Conservation (phyloP, 2,888 invertebrate genomes). For the Sarcophaga carnaria region DNA sequence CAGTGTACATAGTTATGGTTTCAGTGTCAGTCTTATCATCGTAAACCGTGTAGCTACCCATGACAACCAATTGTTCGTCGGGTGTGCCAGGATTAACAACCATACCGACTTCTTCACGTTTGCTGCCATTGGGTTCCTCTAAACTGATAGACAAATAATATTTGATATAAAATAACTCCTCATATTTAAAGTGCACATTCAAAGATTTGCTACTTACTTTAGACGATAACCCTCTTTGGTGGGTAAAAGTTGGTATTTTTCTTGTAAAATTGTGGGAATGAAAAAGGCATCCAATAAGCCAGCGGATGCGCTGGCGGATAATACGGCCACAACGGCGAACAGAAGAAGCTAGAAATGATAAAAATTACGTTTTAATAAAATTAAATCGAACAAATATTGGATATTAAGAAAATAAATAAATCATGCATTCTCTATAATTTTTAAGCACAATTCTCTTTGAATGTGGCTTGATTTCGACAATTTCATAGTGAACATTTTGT, state of each 20-base stretch:
- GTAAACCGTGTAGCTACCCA: slow-evolving; percentile 78
- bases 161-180: too few species aligned
- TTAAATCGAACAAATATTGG: neutral
- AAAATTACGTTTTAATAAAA: neutral
- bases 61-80: slow-evolving; percentile 79
- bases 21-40: slow-evolving; percentile 78
- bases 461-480: too few species aligned
- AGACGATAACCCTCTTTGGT: slow-evolving; percentile 80
- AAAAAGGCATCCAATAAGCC: slow-evolving; percentile 76
- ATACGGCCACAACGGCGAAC: slow-evolving; percentile 72
- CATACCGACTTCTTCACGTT: slow-evolving; percentile 80
- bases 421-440: too few species aligned
- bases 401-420: too few species aligned
- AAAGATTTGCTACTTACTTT: slow-evolving; percentile 72
- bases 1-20: slow-evolving; percentile 80
- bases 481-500: too few species aligned
- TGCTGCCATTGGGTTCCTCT: slow-evolving; percentile 79
- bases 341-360: slow-evolving; percentile 72
- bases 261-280: slow-evolving; percentile 75
- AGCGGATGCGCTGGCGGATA: slow-evolving; percentile 74
- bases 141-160: slow-evolving; percentile 70
- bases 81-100: slow-evolving; percentile 79
- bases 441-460: too few species aligned
- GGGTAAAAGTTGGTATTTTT: slow-evolving; percentile 75
- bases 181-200: too few species aligned